A percentile compares a stretch with the other conserved stretches of the same genome.
phyloP scores from a whole-genome alignment of 2,797 vertebrate genomes.

The Telmatherina bonti region DNA sequence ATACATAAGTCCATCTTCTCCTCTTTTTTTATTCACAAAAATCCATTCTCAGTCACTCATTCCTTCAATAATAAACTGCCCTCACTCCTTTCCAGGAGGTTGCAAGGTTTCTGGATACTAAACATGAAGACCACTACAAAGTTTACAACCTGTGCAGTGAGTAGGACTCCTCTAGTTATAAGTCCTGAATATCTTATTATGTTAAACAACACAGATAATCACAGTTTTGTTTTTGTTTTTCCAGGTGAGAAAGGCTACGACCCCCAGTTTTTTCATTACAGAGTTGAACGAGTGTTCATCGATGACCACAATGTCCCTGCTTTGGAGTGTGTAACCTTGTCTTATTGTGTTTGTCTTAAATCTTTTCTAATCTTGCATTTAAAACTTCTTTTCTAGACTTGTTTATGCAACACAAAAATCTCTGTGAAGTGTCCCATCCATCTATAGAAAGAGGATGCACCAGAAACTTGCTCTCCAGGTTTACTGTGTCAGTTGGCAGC shows the following conservation, averaged over 20 bases:
- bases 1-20: background rate
- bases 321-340: conserved; percentile 84
- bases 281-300: conserved; percentile 90
- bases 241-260: conserved; percentile 95
- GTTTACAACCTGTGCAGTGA: conserved; percentile 99
- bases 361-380: background rate
- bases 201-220: background rate
- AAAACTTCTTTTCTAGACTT: background rate
- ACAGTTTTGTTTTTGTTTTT: conserved; percentile 22
- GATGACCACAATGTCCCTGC: conserved; percentile 96
- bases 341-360: background rate
- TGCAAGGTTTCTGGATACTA: conserved; percentile 91
- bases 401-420: background rate
- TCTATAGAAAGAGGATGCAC: background rate
- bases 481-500: background rate
- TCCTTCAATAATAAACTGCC: background rate
- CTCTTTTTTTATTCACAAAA: background rate
- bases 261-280: conserved; percentile 91
- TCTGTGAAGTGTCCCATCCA: background rate
- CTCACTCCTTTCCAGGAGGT: conserved; percentile 86
- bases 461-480: background rate
- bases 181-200: background rate
- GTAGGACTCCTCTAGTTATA: conserved; percentile 61
- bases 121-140: conserved; percentile 92
- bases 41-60: background rate